phyloP scores from a whole-genome alignment of 2,797 vertebrate genomes.

The Vultur gryphus region DNA sequence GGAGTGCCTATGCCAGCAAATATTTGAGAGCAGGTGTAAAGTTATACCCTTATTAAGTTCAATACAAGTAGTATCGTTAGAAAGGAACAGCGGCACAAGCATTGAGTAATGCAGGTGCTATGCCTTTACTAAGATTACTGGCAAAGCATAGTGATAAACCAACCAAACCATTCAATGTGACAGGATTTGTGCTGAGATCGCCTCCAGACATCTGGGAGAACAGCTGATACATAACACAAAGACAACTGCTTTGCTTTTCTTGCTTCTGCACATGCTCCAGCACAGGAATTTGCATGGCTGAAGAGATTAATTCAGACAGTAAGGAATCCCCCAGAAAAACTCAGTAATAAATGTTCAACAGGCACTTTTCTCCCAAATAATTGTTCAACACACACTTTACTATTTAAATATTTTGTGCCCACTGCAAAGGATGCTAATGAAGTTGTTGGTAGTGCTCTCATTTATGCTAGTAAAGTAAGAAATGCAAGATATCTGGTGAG shows the following conservation, averaged over 20 bases:
- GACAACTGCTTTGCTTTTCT: constrained; percentile 20
- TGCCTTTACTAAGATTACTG: not conserved
- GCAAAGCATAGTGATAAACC: not conserved
- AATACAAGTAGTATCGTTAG: not conserved
- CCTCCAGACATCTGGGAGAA: constrained; percentile 8
- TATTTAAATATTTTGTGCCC: not conserved
- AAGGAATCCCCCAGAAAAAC: constrained; percentile 6
- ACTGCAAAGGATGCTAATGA: not conserved
- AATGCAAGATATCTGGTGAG: not conserved
- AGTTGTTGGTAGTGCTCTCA: not conserved
- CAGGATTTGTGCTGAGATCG: not conserved
- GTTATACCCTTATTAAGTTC: not conserved
- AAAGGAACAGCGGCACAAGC: not conserved
- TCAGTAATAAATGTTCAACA: not conserved
- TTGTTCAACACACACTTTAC: not conserved
- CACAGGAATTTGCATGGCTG: not conserved
- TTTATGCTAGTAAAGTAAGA: not conserved
- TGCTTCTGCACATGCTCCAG: not conserved
- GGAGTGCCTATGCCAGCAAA: not conserved
- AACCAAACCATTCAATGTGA: not conserved
- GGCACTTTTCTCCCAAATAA: not conserved
- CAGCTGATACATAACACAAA: not conserved
- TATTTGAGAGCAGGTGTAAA: not conserved
- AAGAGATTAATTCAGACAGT: not conserved
- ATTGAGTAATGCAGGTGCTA: not conserved